Evolutionary conservation across 1,140 invertebrate species (phyloP).

Genomic region (Pseudomyrmex gracilis): DNA sequence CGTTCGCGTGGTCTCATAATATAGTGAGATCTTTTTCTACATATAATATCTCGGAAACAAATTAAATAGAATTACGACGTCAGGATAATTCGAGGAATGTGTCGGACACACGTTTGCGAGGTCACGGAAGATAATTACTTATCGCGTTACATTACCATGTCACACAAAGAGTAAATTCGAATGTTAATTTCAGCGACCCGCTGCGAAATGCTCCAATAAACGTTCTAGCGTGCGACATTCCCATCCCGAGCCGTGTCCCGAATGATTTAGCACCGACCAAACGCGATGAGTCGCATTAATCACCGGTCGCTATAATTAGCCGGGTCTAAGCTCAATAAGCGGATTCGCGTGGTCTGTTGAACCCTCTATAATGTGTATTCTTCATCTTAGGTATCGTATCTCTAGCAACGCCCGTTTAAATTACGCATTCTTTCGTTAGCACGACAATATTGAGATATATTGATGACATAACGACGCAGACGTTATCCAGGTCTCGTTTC

Average conservation of each 20-base stretch:
- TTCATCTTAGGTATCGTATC: neutral
- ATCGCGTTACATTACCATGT: neutral
- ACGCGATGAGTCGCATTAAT: conserved; percentile 41
- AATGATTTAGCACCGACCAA: conserved; percentile 30
- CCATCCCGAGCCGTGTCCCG: neutral
- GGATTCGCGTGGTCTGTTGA: neutral
- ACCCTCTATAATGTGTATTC: neutral
- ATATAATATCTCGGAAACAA: conserved; percentile 3
- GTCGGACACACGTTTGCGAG: neutral
- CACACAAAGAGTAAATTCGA: neutral
- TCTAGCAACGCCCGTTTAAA: neutral
- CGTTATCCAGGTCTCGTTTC: neutral
- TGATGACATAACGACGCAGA: neutral
- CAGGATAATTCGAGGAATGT: conserved; percentile 26
- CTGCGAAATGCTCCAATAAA: conserved; percentile 2
- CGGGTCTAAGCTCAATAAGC: neutral
- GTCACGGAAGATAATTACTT: neutral
- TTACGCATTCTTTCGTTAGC: neutral
- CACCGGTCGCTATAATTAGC: conserved; percentile 26
- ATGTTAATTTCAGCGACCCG: conserved; percentile 4
- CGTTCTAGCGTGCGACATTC: conserved; percentile 18
- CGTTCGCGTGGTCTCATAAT: too few relatives aligned
- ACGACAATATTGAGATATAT: neutral
- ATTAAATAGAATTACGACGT: conserved; percentile 6
- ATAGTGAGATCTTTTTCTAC: neutral